phyloP scores from a whole-genome alignment of 2,888 invertebrate genomes.

The Willowsia nigromaculata region DNA sequence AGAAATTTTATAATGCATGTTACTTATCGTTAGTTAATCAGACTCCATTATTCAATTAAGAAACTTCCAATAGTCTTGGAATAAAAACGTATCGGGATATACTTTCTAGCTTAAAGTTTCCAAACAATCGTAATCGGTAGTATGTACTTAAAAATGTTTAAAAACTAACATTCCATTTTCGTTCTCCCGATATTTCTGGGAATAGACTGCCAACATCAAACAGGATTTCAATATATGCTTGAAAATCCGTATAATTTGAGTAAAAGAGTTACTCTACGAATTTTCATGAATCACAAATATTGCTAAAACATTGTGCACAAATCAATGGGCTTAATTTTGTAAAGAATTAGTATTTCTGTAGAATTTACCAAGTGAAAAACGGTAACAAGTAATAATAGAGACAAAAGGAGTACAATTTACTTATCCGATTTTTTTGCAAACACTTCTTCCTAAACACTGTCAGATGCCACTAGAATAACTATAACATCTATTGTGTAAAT shows the following conservation, averaged over 20 bases:
- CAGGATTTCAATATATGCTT: not conserved
- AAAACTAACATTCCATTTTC: not conserved
- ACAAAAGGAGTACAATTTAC: no score
- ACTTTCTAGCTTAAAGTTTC: not conserved
- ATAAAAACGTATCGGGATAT: not conserved
- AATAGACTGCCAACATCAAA: not conserved
- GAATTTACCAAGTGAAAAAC: no score
- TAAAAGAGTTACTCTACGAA: not conserved
- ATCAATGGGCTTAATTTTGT: not conserved
- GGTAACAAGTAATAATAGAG: no score
- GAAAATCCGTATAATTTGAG: not conserved
- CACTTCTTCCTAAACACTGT: no score
- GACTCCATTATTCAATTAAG: not conserved
- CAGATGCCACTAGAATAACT: no score
- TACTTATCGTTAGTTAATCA: not conserved
- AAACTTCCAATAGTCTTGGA: not conserved
- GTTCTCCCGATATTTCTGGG: not conserved
- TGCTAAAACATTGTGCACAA: not conserved
- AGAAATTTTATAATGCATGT: constrained; percentile 2
- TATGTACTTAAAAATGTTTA: not conserved
- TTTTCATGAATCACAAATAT: not conserved
- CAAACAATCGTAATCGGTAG: not conserved
- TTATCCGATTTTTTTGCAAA: no score
- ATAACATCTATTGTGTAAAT: no score
- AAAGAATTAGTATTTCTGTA: not conserved